Evolutionary conservation across 2,113 vertebrate species (phyloP), one percentile per base, ranked within the genome.

Genomic region (Pyxicephalus adspersus): DNA sequence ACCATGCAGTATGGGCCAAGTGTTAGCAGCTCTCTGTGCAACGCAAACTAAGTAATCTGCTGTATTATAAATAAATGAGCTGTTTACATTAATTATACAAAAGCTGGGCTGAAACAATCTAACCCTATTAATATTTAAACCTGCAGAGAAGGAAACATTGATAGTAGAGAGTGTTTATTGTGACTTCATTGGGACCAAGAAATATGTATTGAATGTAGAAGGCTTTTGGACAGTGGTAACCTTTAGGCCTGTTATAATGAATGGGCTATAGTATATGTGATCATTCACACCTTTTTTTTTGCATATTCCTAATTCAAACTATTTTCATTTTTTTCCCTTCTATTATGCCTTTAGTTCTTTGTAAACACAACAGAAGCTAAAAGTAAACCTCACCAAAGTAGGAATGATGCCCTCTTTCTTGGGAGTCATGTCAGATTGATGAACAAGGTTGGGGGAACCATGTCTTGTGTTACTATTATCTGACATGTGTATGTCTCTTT

Each of bases 51-150:
- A 63, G 55, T 19, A 34, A 60, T 58, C 71, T 55, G 17, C 61
- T 74, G 20, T 65, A 73, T 81, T 73, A 73, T 73, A 81, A 31
- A 74, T 74, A 55, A 55, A 57, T 55, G 45, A 81, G 61, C 57
- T 51, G n/a, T 64, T 50, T 64, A 9, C 68, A 81, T 81, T 57
- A 73, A 81, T 64, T 66, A 82, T 82, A 66, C 61, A 82, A 75
- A 65, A 66, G 28, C 25, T 82, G 70, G 60, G 65, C 70, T n/a
- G 80, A 74, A 82, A 66, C 50, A 82, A 58, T 75, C 80, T 75
- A 65, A 3, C 22, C 29, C 60, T 65, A 82, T 82, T 65, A 82
- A 82, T 75, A 75, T 64, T 75, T 82, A 57, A 81, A 17, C 15
- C 50, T 29, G 26, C n/a, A 65, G 58, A 38, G 68, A 55, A 31